A percentile compares a stretch with the other conserved stretches of the same genome.
Conservation (phyloP, 2,113 vertebrate genomes). For the Xiphophorus hellerii region DNA sequence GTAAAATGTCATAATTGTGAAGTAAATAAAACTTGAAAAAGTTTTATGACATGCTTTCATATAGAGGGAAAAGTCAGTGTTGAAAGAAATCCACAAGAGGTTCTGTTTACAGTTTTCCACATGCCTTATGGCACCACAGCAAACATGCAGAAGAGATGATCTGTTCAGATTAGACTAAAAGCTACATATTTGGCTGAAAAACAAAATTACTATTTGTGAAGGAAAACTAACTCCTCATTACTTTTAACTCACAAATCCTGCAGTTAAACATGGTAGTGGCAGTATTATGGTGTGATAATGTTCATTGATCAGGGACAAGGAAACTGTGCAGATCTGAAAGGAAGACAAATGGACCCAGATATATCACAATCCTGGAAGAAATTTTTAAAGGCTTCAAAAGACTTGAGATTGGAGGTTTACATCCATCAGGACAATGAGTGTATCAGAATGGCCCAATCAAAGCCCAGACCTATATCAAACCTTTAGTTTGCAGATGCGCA, state of each 20-base stretch:
- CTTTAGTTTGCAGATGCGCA: neutral
- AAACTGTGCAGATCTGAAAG: no score
- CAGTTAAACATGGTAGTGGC: neutral
- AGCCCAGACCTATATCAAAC: neutral
- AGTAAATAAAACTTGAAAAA: neutral
- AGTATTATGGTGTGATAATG: no score
- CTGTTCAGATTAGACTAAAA: neutral
- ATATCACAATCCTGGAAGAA: no score
- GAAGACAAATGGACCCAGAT: no score
- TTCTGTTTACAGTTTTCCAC: neutral
- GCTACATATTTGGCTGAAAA: no score
- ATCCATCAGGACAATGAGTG: neutral
- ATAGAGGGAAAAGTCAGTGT: neutral
- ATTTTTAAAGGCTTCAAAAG: no score
- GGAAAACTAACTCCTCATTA: no score
- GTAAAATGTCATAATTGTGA: neutral
- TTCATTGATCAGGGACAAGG: no score
- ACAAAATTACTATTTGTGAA: no score
- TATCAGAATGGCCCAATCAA: neutral
- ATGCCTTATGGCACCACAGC: neutral
- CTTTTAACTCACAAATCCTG: neutral
- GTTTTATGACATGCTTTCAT: neutral
- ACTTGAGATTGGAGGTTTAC: no score
- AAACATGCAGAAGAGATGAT: neutral
- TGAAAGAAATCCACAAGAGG: neutral